Base-by-base conservation (phyloP, 2,888 invertebrate species). In the Ectobius pallidus region DNA sequence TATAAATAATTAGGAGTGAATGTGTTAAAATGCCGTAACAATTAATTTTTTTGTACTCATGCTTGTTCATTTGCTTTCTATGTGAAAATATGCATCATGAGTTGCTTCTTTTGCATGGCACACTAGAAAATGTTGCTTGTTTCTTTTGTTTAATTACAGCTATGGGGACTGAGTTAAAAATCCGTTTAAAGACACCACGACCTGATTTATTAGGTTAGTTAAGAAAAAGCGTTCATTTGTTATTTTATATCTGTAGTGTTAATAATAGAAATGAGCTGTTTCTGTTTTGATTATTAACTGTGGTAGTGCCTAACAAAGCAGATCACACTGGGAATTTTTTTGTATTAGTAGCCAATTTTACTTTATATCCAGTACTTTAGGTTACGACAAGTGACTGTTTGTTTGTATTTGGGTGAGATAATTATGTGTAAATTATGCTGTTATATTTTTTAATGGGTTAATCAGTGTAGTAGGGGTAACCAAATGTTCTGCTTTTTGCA, bases 161-260 rank as follows among this genome's bases (percentile, higher is more conserved):
- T 63, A 42, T 39, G 11, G 63, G 25, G 42, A 63, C 63, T 39
- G 63, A 63, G 22, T 63, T 63, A 22, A 63, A 63, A 63, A 42
- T 42, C 25, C 42, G 42, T 20, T 63, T 39, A 22, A 22, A 42
- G 63, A 63, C 20, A 25, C 7, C 63, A 22, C 14, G 39, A n/a
- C 20, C 63, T 22, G 42, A 63, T 3, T 14, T 42, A 39, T 25
- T 63, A 34, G 39, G 34, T 39, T 63, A 42, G 63, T 34, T 63
- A 63, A 18, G 62, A 22, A n/a, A 20, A 18, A 39, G 7, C 7
- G 14, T 9, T 39, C 14, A n/a, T n/a, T n/a, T n/a, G n/a, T n/a
- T n/a, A n/a, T n/a, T n/a, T n/a, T n/a, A n/a, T n/a, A n/a, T n/a
- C n/a, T n/a, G n/a, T n/a, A n/a, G n/a, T n/a, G n/a, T n/a, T n/a